Percentiles rank a stretch among this genome's conserved stretches.
These are phyloP conservation scores for Pediacus dermestoides DNA, from an alignment of 2,888 invertebrate genomes.

Conservation along the genomic window DNA sequence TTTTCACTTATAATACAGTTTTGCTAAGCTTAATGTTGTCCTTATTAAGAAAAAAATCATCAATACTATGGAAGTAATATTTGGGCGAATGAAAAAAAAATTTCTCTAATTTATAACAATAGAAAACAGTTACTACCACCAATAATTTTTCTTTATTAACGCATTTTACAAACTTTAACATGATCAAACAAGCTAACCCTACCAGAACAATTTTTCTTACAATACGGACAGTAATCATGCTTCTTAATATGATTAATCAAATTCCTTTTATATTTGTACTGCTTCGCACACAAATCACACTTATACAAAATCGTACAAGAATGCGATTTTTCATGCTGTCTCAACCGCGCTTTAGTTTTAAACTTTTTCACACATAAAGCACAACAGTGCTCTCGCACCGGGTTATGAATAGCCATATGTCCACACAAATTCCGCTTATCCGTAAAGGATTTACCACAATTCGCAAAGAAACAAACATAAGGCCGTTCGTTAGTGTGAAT, in stretches of 20 bases:
- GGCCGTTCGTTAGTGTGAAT: conserved; percentile 46
- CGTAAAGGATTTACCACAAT: conserved; percentile 44
- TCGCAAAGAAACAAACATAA: conserved; percentile 38
- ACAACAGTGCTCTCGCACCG: conserved; percentile 37
- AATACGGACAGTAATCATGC: conserved; percentile 30
- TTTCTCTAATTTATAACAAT: too few species aligned
- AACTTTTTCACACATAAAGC: conserved; percentile 40
- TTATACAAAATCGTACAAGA: conserved; percentile 32
- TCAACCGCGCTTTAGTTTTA: conserved; percentile 41
- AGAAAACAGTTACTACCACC: too few species aligned
- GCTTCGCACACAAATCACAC: conserved; percentile 42
- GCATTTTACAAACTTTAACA: conserved; percentile 19
- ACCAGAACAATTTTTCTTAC: conserved; percentile 24
- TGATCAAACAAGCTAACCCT: conserved; percentile 20
- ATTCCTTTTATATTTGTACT: conserved; percentile 44
- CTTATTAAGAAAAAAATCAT: too few species aligned
- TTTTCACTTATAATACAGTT: too few species aligned
- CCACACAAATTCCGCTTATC: conserved; percentile 47
- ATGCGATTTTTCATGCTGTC: conserved; percentile 41
- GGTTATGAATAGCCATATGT: conserved; percentile 42
- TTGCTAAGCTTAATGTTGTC: too few species aligned
- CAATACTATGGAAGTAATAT: too few species aligned
- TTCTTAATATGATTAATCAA: conserved; percentile 41
- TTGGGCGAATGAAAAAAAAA: too few species aligned
- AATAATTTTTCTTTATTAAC: too few species aligned